Base-by-base conservation (phyloP, 2,888 invertebrate genomes). In the Diogma glabrata region DNA sequence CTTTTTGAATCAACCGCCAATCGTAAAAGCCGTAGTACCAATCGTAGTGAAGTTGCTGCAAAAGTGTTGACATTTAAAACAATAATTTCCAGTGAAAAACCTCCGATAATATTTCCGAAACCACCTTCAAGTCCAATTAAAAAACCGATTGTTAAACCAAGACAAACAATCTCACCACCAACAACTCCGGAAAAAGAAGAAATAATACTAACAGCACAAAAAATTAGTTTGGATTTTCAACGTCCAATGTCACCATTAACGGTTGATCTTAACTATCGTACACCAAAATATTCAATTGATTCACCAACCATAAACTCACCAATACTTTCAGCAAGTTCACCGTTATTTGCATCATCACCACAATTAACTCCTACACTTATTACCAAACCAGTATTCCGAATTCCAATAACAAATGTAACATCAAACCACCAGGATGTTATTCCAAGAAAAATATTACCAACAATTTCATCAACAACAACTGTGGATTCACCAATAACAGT, bases 1-100 rank as follows among this genome's bases (percentile, higher is more conserved):
- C 82, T 90, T 62, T 93, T 92, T 70, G 92, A 93, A 66, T 75
- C 76, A 43, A 74, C 77, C 1, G 78, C 80, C 10, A 72, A 78
- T 57, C 73, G 77, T 2, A 59, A 66, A 7, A 68, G 78, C 57
- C 68, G 80, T n/a, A 67, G 59, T 4, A 46, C 46, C 23, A 46
- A 46, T 46, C 72, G 61, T 60, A 67, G 67, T 17, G 80, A 80
- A 36, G 80, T 81, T 2, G 81, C 81, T 12, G 77, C 74, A 33
- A 81, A 80, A 64, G 78, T 81, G 5, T 79, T 79, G 14, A 76
- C 72, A 43, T 81, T 77, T 62, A 79, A 78, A 59, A 77, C 74
- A 45, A 79, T 79, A 52, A 79, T 80, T 43, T 76, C 76, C 55
- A 76, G 76, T 50, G 68, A 71, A 47, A 76, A 76, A 61, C 75